Percentiles rank a stretch among this genome's conserved stretches.
These are phyloP conservation scores for Lophotis ruficrista DNA, from an alignment of 2,113 vertebrate species.

Conservation along the genomic window DNA sequence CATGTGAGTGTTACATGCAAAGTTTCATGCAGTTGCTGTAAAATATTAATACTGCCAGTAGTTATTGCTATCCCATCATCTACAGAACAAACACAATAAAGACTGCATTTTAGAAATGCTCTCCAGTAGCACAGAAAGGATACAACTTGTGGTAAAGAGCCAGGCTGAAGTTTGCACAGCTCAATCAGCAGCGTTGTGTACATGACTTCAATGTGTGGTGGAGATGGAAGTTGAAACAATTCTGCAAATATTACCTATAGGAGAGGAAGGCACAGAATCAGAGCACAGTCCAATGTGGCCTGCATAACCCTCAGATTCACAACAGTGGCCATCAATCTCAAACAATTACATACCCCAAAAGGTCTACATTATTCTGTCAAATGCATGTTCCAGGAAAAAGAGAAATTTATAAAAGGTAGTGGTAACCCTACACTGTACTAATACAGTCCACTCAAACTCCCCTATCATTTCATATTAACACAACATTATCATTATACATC, in stretches of 20 bases:
- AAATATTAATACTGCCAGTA: not conserved
- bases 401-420: rapidly evolving
- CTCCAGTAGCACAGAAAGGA: conserved; percentile 76
- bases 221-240: conserved; percentile 89
- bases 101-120: not conserved
- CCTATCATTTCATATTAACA: not conserved
- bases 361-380: not conserved
- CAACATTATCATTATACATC: not conserved
- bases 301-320: not conserved
- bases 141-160: conserved; percentile 98
- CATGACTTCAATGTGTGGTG: conserved; percentile 94
- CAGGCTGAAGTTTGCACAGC: conserved; percentile 96
- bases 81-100: not conserved
- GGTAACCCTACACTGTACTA: not conserved
- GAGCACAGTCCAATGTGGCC: rapidly evolving
- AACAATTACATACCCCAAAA: not conserved
- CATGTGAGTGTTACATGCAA: not conserved
- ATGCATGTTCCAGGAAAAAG: not conserved
- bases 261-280: not conserved
- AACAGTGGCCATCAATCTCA: not conserved
- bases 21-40: not conserved
- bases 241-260: conserved; percentile 93
- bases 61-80: not conserved
- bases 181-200: conserved; percentile 97
- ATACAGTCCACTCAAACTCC: not conserved